phyloP scores from a whole-genome alignment of 2,888 invertebrate species.

The Leptura quadrifasciata region DNA sequence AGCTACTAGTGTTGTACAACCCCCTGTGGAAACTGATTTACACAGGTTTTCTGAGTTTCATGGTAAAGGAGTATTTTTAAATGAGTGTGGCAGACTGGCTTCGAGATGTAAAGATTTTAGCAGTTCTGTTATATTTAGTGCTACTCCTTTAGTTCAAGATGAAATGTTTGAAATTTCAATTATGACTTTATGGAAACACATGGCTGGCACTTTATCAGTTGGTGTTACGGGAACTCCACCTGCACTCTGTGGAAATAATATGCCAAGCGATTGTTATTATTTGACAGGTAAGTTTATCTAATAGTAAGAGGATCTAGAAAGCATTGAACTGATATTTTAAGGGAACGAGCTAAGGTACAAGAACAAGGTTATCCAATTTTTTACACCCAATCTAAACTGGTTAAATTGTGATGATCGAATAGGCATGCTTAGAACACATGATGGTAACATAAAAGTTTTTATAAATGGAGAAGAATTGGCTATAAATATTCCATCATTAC shows the following conservation, averaged over 20 bases:
- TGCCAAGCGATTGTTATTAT: conserved; percentile 84
- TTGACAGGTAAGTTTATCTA: conserved; percentile 75
- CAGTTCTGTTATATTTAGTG: conserved; percentile 81
- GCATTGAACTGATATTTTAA: conserved; percentile 57
- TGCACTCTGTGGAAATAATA: conserved; percentile 78
- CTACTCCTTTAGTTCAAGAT: conserved; percentile 82
- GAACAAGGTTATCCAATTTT: conserved; percentile 80
- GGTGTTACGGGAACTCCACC: conserved; percentile 83
- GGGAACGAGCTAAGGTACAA: conserved; percentile 84
- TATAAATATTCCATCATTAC: conserved; percentile 66
- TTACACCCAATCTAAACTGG: conserved; percentile 86
- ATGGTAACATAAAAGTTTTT: conserved; percentile 83
- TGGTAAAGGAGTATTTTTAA: conserved; percentile 83
- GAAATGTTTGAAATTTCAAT: conserved; percentile 89
- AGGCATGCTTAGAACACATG: conserved; percentile 83
- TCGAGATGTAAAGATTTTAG: conserved; percentile 76
- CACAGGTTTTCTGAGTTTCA: conserved; percentile 79
- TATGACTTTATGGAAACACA: conserved; percentile 78
- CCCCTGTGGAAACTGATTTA: conserved; percentile 68
- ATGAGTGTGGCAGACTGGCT: conserved; percentile 77
- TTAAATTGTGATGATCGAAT: conserved; percentile 86
- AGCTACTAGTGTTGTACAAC: conserved; percentile 66
- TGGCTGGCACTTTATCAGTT: conserved; percentile 83
- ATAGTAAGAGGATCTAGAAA: background rate
- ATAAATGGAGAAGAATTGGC: conserved; percentile 87